Conservation (phyloP, 1,140 invertebrate species). For the Cepaea nemoralis region DNA sequence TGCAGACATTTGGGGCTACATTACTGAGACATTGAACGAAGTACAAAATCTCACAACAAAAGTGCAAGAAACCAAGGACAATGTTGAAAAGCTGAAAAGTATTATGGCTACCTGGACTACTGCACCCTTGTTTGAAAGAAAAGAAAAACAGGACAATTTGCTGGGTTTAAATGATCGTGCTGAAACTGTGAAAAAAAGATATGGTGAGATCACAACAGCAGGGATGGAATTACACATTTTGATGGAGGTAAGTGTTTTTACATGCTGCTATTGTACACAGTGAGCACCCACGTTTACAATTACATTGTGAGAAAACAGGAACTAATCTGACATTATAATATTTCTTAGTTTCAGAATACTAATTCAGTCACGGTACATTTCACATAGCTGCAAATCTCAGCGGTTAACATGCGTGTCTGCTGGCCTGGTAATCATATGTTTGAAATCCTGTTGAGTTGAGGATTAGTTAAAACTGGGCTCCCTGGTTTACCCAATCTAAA, state of each 20-base stretch:
- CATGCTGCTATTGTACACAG: too few relatives aligned
- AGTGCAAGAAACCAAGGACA: conserved; percentile 87
- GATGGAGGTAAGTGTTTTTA: conserved; percentile 72
- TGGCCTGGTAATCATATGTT: too few relatives aligned
- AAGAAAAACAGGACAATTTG: conserved; percentile 85
- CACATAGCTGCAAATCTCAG: too few relatives aligned
- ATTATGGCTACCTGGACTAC: conserved; percentile 86
- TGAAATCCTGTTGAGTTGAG: too few relatives aligned
- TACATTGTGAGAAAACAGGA: too few relatives aligned
- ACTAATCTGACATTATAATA: too few relatives aligned
- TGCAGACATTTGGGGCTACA: conserved; percentile 84
- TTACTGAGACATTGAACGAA: conserved; percentile 81
- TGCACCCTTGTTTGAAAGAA: conserved; percentile 85
- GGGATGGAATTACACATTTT: conserved; percentile 82
- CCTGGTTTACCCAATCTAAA: too few relatives aligned
- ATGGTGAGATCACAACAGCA: conserved; percentile 81
- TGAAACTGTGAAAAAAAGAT: conserved; percentile 81
- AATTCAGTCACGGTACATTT: too few relatives aligned
- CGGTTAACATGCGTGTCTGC: too few relatives aligned
- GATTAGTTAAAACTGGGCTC: too few relatives aligned
- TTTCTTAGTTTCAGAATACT: too few relatives aligned
- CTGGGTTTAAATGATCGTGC: conserved; percentile 85
- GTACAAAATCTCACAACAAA: conserved; percentile 85
- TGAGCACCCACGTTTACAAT: too few relatives aligned
- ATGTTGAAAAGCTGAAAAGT: conserved; percentile 83